Percentiles rank a stretch among this genome's conserved stretches.
phyloP scores from a whole-genome alignment of 1,140 invertebrate genomes.

The Heliconius congener region DNA sequence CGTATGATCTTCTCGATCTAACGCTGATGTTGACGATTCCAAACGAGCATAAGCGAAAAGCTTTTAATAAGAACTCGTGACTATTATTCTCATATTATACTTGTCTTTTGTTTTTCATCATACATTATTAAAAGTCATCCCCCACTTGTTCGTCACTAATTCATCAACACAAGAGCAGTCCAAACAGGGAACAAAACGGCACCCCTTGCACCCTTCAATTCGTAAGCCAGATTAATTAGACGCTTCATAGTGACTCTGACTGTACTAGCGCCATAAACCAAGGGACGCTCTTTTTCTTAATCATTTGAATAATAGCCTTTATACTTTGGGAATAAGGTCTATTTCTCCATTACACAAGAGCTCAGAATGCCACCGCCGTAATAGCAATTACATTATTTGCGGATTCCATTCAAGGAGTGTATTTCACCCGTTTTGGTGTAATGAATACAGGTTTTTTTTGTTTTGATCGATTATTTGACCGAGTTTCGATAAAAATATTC shows the following conservation, averaged over 20 bases:
- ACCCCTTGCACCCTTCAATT: slow-evolving; percentile 34
- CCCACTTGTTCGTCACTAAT: slow-evolving; percentile 31
- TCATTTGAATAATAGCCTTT: slow-evolving; percentile 28
- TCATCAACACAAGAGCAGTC: slow-evolving; percentile 37
- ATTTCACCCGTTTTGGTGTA: slow-evolving; percentile 27
- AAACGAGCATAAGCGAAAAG: background rate
- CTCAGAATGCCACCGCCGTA: background rate
- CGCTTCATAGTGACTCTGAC: slow-evolving; percentile 55
- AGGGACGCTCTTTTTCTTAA: slow-evolving; percentile 33
- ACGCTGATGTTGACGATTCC: background rate
- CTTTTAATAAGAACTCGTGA: slow-evolving; percentile 2
- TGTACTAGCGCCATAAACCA: slow-evolving; percentile 35
- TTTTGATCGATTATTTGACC: background rate
- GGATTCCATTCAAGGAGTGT: slow-evolving; percentile 36
- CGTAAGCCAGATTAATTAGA: slow-evolving; percentile 62
- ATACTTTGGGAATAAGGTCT: background rate
- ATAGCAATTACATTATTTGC: slow-evolving; percentile 37
- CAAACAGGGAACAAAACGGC: slow-evolving; percentile 44
- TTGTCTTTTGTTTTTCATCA: slow-evolving; percentile 16
- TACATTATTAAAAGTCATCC: slow-evolving; percentile 21
- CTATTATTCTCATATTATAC: background rate
- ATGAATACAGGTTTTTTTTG: slow-evolving; percentile 25
- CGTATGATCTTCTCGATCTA: too few relatives aligned
- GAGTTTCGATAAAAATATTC: background rate
- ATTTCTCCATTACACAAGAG: slow-evolving; percentile 11